Base-by-base conservation (phyloP, 2,797 vertebrate species). In the Orientallactaga sibirica region DNA sequence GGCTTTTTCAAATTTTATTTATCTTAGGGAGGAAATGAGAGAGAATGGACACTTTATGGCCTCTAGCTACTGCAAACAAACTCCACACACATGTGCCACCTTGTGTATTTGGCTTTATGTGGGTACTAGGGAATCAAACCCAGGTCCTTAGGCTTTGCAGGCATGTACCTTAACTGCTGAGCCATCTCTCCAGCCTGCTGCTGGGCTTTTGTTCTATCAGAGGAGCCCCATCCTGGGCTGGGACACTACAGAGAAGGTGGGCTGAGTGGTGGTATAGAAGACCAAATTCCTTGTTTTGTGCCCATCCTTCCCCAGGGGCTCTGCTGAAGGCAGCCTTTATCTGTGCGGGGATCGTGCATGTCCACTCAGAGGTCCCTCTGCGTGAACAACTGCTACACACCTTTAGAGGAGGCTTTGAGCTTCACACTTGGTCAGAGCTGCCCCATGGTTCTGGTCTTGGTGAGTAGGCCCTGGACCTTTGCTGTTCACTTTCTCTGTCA, bases 361-460 rank as follows among this genome's bases (percentile, higher is more conserved):
- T 99, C 58, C 96, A 96, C 22, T 99, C 99, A 2, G 95, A 97
- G 92, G 94, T 97, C 85, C 61, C 99, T 22, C 95, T 99, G 97
- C 92, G 4, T 24, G 97, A 98, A 19, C 99, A 99, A 98, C 98
- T 99, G 96, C 92, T 98, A 92, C 96, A 98, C 70, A 83, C 29
- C 64, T 99, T 99, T 1, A 98, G 98, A 2, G 99, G 99, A 0
- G 99, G 99, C 22, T 98, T 99, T 90, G 99, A 99, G 97, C 98
- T 99, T 61, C 99, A 98, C 95, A 99, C 99, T 90, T 99, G 99
- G 99, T 99, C 99, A 0, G 95, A 96, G 68, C 98, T 99, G 90
- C 99, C 99, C 1, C 99, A 99, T 0, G 99, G 99, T 33, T 99
- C 99, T 0, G 99, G 99, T 74, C 98, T 99, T 0, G 99, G 99